phyloP scores from a whole-genome alignment of 2,888 invertebrate genomes.

The Heliconius cydno region DNA sequence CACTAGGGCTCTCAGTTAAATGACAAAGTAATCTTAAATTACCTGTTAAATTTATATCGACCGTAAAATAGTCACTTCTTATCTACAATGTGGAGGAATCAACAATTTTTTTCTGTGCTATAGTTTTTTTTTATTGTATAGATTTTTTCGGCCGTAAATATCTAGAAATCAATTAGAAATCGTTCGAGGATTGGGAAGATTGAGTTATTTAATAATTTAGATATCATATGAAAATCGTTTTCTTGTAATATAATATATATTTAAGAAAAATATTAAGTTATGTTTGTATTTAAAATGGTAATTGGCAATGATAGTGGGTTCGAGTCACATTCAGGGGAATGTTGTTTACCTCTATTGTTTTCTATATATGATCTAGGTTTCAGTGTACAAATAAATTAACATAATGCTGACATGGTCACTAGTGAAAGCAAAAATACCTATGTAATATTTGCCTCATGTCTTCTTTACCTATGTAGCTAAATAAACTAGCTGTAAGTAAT shows the following conservation, averaged over 20 bases:
- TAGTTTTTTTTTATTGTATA: constrained; percentile 48
- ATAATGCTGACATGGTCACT: background rate
- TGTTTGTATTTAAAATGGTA: background rate
- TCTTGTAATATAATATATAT: background rate
- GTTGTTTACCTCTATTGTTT: no score
- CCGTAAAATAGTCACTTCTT: constrained; percentile 71
- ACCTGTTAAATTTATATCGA: constrained; percentile 62
- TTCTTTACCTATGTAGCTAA: background rate
- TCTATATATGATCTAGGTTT: no score
- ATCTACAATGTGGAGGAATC: constrained; percentile 67
- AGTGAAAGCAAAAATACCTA: background rate
- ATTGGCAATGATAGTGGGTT: background rate
- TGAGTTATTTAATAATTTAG: background rate
- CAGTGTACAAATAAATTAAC: background rate
- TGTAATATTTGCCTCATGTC: background rate
- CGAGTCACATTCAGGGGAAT: background rate
- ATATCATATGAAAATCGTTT: background rate
- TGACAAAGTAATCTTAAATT: constrained; percentile 70
- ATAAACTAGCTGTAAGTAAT: background rate
- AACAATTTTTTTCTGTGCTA: constrained; percentile 61
- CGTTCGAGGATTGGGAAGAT: constrained; percentile 1
- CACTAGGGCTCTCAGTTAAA: constrained; percentile 60
- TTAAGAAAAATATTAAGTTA: background rate
- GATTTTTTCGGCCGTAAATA: constrained; percentile 49
- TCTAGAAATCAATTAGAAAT: constrained; percentile 38